Evolutionary conservation across 2,888 invertebrate species (phyloP).

Genomic region (Onchidella celtica): DNA sequence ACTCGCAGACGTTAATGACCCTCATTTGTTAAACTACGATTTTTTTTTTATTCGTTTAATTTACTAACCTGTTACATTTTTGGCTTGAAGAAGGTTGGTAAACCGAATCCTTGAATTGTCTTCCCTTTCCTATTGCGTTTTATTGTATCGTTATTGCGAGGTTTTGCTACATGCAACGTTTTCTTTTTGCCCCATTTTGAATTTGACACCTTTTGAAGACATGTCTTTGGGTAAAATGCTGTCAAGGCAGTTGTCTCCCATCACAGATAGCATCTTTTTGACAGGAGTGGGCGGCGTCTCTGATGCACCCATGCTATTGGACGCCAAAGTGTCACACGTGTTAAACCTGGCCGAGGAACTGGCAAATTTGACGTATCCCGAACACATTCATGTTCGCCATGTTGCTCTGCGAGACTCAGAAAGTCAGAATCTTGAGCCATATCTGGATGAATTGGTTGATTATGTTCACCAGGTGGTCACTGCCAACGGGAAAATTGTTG

Average conservation of each 20-base stretch:
- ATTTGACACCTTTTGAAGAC: no score
- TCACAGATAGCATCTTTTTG: conserved; percentile 60
- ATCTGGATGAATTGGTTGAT: conserved; percentile 63
- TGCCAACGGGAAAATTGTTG: conserved; percentile 59
- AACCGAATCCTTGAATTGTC: no score
- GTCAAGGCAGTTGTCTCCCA: conserved; percentile 11
- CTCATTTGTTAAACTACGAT: no score
- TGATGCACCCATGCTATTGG: conserved; percentile 53
- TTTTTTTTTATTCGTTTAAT: no score
- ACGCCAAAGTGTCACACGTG: conserved; percentile 60
- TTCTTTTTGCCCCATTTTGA: no score
- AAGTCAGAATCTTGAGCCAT: conserved; percentile 58
- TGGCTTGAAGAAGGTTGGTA: no score
- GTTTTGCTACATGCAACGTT: no score
- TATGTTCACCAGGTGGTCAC: conserved; percentile 55
- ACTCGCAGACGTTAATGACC: no score
- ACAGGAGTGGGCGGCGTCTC: conserved; percentile 62
- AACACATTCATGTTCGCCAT: conserved; percentile 49
- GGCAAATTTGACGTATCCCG: conserved; percentile 58
- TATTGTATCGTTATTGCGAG: no score
- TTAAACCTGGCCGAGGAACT: conserved; percentile 66
- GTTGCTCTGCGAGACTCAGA: conserved; percentile 61
- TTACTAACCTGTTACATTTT: no score
- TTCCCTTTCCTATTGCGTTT: no score
- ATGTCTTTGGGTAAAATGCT: conserved; percentile 9